These are phyloP conservation scores for Scolopax rusticola DNA, from an alignment of 2,797 vertebrate genomes.

Conservation along the genomic window DNA sequence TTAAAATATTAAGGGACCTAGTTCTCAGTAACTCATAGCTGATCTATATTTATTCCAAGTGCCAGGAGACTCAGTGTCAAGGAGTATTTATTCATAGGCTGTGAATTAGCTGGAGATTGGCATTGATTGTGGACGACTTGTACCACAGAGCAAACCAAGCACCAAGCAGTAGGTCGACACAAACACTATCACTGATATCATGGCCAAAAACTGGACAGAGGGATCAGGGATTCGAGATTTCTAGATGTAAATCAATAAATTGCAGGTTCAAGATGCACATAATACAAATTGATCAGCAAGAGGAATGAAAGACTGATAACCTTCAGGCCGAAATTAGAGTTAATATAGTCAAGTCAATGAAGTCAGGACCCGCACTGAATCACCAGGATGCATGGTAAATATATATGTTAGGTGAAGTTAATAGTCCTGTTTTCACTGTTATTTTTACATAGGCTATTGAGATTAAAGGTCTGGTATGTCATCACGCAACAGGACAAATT, in stretches of 20 bases:
- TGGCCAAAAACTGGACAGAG: neutral
- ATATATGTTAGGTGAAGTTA: neutral
- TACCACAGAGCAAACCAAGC: neutral
- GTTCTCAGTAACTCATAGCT: neutral
- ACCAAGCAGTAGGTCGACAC: fast-evolving
- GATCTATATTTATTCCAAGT: neutral
- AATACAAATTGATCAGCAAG: neutral
- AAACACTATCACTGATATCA: neutral
- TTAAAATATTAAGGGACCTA: neutral
- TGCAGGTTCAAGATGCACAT: neutral
- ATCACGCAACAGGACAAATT: neutral
- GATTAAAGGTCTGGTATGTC: neutral
- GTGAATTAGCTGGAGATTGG: neutral
- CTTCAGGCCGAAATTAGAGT: neutral
- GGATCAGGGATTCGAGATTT: neutral
- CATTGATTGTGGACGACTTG: neutral
- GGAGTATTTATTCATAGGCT: neutral
- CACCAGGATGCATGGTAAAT: neutral
- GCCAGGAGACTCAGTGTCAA: neutral
- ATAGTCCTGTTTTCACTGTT: neutral
- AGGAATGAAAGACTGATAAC: neutral
- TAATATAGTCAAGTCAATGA: neutral
- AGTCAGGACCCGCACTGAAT: fast-evolving
- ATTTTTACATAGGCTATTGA: neutral
- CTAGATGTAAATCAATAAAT: neutral